A percentile compares a stretch with the other conserved stretches of the same genome.
Evolutionary conservation across 2,797 vertebrate genomes (phyloP).

Genomic region (Lepilemur ruficaudatus): DNA sequence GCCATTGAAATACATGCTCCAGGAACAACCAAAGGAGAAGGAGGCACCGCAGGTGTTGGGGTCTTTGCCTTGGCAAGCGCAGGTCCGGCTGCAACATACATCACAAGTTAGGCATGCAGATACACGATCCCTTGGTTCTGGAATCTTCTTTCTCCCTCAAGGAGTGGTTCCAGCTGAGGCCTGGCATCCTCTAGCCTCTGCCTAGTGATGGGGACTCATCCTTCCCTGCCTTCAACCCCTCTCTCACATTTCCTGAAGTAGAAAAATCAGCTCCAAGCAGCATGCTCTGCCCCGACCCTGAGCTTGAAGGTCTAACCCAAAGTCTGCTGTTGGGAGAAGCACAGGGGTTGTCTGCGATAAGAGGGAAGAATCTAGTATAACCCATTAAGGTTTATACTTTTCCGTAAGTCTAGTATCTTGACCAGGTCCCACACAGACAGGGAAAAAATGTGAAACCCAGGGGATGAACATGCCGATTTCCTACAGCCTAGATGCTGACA

Average conservation of each 20-base stretch:
- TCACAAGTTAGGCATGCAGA: fast-evolving
- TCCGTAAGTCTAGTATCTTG: not conserved
- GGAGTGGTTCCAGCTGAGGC: not conserved
- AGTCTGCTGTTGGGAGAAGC: not conserved
- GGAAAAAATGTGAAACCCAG: not conserved
- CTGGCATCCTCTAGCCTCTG: not conserved
- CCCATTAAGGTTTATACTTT: not conserved
- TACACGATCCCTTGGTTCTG: not conserved
- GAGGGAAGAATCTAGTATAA: not conserved
- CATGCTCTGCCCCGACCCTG: not conserved
- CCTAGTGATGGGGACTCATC: not conserved
- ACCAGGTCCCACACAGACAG: not conserved
- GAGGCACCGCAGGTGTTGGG: conserved; percentile 94
- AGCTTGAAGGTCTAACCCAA: not conserved
- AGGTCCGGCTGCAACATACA: conserved; percentile 91
- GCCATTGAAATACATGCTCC: conserved; percentile 99
- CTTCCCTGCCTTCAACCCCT: not conserved
- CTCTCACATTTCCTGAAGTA: not conserved
- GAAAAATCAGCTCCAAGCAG: not conserved
- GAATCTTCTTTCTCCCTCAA: not conserved
- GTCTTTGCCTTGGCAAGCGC: conserved; percentile 97
- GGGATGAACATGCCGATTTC: not conserved
- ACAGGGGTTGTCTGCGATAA: not conserved
- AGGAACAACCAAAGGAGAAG: conserved; percentile 98
- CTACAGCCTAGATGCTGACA: not conserved